Evolutionary conservation across 2,113 vertebrate genomes (phyloP), one percentile per base, ranked within the genome.

Genomic region (Pimephales promelas): DNA sequence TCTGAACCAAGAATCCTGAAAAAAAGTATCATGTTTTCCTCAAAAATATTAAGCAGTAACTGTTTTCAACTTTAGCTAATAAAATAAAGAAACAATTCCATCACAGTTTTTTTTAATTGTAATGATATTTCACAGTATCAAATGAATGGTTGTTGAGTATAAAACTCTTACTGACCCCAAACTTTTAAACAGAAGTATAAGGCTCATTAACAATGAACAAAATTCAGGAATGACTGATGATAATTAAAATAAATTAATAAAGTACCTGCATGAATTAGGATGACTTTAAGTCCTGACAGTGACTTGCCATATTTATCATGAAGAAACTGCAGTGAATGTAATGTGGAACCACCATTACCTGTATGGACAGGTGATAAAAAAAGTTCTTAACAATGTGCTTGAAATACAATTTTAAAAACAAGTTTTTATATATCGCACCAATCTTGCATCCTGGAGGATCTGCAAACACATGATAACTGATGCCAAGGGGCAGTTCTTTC

Each of bases 301-400:
- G 90, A 56, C 64, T 94, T 92, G 81, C 95, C 95, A 86, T 95
- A 98, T 5, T 94, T 82, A 22, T 95, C 92, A 83, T 92, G 90
- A 83, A 99, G 90, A 85, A 89, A 89, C 62, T 34, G 92, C 79
- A 99, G 94, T 13, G 92, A 92, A 9, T 92, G 93, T 61, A 99
- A 92, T 0, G 97, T 98, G 14, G 97, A 98, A 77, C 98, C 97
- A 83, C 98, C 98, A 70, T 99, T 99, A 83, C 98, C 98, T 99
- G 86, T 40, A 89, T 54, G 56, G 47, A 47, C n/a, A 36, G 13
- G 28, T 52, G 34, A 73, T 28, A 6, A n/a, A 22, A n/a, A 68
- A 2, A 22, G 2, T n/a, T 36, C 1, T 31, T 20, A 28, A 79
- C 24, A 36, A 54, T 40, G n/a, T 43, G 11, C 2, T 3, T 6